Conservation (phyloP, 2,113 vertebrate genomes). For the Poeciliopsis retropinna region DNA sequence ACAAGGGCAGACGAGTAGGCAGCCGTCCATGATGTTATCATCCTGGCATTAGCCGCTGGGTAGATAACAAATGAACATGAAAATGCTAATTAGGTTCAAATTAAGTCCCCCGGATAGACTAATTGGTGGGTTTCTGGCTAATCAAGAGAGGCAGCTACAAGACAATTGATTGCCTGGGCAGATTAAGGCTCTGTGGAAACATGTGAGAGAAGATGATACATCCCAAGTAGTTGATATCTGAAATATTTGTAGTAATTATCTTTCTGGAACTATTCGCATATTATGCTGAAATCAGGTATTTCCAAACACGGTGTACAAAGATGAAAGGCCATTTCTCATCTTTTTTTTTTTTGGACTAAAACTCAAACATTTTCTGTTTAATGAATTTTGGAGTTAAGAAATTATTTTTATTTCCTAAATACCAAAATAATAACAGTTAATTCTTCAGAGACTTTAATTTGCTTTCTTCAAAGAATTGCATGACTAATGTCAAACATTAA, state of each 20-base stretch:
- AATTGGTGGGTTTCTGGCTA: constrained; percentile 18
- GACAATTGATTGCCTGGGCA: constrained; percentile 10
- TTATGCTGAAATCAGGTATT: constrained; percentile 2
- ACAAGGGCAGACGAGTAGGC: constrained; percentile 64
- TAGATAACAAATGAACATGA: constrained; percentile 46
- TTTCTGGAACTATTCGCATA: background rate
- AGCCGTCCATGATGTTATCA: constrained; percentile 64
- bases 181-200: background rate
- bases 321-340: no score
- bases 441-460: no score
- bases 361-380: no score
- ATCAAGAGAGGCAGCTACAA: constrained; percentile 26
- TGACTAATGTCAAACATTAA: no score
- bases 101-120: constrained; percentile 36
- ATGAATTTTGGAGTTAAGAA: no score
- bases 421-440: no score
- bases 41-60: constrained; percentile 49
- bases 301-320: background rate
- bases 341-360: no score
- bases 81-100: constrained; percentile 56
- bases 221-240: background rate
- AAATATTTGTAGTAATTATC: background rate
- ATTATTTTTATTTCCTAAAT: no score
- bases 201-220: background rate
- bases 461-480: no score